Conservation (phyloP, 2,113 vertebrate genomes). For the Chelonoidis abingdonii region DNA sequence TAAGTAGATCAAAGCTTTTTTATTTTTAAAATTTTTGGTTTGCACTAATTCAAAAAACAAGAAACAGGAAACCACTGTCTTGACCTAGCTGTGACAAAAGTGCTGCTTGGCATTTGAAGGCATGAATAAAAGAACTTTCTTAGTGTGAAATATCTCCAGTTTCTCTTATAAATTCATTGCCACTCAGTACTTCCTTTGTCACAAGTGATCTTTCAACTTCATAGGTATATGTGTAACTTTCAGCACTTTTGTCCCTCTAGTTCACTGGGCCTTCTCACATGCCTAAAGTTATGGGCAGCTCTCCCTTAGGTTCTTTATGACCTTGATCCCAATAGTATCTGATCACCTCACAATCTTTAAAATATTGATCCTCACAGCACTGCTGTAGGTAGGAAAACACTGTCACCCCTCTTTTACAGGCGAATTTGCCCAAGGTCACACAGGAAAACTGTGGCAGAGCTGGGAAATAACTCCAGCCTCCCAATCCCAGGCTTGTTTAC, state of each 20-base stretch:
- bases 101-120: fast-evolving
- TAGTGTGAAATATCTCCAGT: background rate
- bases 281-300: background rate
- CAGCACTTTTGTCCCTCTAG: background rate
- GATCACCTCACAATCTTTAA: background rate
- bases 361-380: background rate
- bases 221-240: fast-evolving
- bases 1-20: background rate
- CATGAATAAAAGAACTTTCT: fast-evolving
- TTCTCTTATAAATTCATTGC: background rate
- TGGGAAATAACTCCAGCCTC: background rate
- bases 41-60: fast-evolving
- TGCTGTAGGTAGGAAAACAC: background rate
- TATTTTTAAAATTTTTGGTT: background rate
- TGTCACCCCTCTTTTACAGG: background rate
- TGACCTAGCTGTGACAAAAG: background rate
- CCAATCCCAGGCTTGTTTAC: background rate
- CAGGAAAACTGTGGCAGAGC: background rate
- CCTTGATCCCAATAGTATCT: no score
- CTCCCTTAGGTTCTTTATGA: background rate
- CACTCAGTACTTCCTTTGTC: background rate
- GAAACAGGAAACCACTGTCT: background rate
- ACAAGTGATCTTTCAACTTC: background rate
- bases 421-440: background rate
- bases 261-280: background rate